These are phyloP conservation scores for Oscheius sp. DNA, from an alignment of 2,888 invertebrate genomes.

Conservation along the genomic window DNA sequence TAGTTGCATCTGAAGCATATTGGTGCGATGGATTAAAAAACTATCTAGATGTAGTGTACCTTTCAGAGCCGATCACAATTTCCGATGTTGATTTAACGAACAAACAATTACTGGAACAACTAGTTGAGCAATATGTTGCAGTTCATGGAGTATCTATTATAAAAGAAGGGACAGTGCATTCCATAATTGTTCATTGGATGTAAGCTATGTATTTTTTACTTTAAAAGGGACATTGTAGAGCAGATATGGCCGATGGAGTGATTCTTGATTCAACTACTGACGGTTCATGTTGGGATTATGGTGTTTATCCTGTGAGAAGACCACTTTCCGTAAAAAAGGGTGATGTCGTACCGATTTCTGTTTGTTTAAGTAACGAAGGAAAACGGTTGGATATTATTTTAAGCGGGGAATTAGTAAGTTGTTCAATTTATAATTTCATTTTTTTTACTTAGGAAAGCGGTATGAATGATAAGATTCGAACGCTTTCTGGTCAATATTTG, in stretches of 20 bases:
- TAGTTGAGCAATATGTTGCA: not conserved
- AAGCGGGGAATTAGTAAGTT: conserved; percentile 5
- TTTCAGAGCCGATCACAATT: conserved; percentile 29
- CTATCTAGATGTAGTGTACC: conserved; percentile 30
- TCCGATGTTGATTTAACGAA: conserved; percentile 28
- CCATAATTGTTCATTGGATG: conserved; percentile 22
- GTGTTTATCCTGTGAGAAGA: conserved; percentile 39
- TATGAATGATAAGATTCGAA: not conserved
- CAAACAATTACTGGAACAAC: conserved; percentile 10
- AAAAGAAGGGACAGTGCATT: conserved; percentile 6
- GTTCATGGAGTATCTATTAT: not conserved
- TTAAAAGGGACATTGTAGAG: conserved; percentile 6
- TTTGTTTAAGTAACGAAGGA: not conserved
- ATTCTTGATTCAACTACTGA: conserved; percentile 3
- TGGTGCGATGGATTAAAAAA: conserved; percentile 37
- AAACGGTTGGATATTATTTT: not conserved
- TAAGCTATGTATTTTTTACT: not conserved
- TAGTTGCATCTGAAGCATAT: conserved; percentile 34
- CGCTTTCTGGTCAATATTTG: not conserved
- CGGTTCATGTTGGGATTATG: conserved; percentile 41
- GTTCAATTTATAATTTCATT: not conserved
- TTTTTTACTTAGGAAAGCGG: not conserved
- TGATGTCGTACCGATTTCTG: not conserved
- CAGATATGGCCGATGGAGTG: conserved; percentile 3
- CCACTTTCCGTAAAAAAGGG: conserved; percentile 25